phyloP scores from a whole-genome alignment of 2,797 vertebrate species.

The Pseudomugil gertrudae region DNA sequence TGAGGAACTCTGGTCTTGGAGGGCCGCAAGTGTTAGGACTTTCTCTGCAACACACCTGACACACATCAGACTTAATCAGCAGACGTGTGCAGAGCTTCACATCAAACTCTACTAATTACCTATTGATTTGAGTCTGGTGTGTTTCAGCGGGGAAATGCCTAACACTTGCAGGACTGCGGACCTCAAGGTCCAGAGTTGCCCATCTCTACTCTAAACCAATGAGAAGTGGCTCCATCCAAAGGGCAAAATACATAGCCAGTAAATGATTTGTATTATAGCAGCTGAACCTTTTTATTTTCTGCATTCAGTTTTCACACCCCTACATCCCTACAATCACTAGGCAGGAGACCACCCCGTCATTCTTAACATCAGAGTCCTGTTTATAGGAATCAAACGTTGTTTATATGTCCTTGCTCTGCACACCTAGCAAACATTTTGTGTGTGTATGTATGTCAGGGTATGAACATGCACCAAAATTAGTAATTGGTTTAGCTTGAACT shows the following conservation, averaged over 20 bases:
- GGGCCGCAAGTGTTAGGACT: too few species aligned
- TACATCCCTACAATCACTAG: background rate
- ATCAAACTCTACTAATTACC: too few species aligned
- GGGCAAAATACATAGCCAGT: background rate
- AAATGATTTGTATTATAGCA: background rate
- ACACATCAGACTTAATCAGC: too few species aligned
- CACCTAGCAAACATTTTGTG: background rate
- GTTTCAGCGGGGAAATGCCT: too few species aligned
- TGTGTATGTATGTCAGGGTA: background rate
- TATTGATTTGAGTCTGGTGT: too few species aligned
- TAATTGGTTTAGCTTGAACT: background rate
- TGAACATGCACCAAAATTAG: background rate
- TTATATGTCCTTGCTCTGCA: background rate
- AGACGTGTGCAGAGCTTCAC: too few species aligned
- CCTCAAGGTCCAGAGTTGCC: too few species aligned
- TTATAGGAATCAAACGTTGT: background rate
- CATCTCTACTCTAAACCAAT: background rate
- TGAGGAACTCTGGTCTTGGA: too few species aligned
- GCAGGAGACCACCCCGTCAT: background rate
- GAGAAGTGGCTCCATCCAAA: background rate
- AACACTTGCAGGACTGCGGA: too few species aligned
- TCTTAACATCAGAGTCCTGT: background rate
- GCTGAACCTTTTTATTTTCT: background rate
- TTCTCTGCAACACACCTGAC: too few species aligned
- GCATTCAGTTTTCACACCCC: background rate